Evolutionary conservation across 1,140 invertebrate genomes (phyloP).

Genomic region (Druon quercuslanigerum): DNA sequence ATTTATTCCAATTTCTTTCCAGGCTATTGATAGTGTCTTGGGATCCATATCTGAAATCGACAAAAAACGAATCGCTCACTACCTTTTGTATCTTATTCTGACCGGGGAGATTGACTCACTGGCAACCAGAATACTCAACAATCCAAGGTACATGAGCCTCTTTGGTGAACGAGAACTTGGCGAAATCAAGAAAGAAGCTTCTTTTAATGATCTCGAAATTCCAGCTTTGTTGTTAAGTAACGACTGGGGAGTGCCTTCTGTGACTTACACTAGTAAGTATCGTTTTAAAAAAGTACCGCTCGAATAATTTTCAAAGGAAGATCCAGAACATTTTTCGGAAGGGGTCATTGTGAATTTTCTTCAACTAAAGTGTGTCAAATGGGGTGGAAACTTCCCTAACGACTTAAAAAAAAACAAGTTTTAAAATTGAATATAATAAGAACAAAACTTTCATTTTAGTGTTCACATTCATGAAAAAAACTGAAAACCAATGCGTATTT

Average conservation of each 20-base stretch:
- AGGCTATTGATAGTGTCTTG: conserved; percentile 77
- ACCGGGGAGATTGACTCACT: conserved; percentile 70
- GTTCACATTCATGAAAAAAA: too few relatives aligned
- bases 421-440: too few relatives aligned
- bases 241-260: conserved; percentile 67
- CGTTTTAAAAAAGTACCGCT: background rate
- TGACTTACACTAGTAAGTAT: conserved; percentile 65
- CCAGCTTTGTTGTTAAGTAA: conserved; percentile 70
- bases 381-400: too few relatives aligned
- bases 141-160: conserved; percentile 64
- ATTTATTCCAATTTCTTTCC: conserved; percentile 37
- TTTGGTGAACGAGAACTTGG: conserved; percentile 69
- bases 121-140: conserved; percentile 65
- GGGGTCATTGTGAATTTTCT: too few relatives aligned
- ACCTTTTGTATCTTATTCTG: conserved; percentile 72
- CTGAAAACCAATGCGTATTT: too few relatives aligned
- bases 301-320: background rate
- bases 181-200: conserved; percentile 65
- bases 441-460: too few relatives aligned
- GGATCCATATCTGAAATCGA: conserved; percentile 71
- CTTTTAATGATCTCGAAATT: conserved; percentile 63
- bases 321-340: too few relatives aligned
- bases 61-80: conserved; percentile 71
- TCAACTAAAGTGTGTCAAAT: too few relatives aligned
- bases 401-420: too few relatives aligned